Conservation (phyloP, 2,888 invertebrate species). For the Tethea ocularis region DNA sequence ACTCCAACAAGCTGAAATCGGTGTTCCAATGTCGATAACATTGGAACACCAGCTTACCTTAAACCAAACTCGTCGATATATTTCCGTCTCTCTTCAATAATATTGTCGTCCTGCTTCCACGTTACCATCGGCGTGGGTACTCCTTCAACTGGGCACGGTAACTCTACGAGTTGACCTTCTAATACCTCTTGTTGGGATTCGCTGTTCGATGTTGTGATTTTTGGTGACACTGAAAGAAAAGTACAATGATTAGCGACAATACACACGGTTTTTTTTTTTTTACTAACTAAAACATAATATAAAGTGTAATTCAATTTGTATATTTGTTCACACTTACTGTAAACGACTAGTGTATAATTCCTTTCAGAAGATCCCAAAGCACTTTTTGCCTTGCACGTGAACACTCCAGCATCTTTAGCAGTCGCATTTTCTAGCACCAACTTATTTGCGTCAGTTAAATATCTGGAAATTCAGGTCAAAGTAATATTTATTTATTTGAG, state of each 20-base stretch:
- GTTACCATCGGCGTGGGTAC: constrained; percentile 72
- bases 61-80: constrained; percentile 62
- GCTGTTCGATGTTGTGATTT: constrained; percentile 39
- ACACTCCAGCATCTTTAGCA: constrained; percentile 62
- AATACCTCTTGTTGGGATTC: constrained; percentile 52
- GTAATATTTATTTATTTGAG: no score
- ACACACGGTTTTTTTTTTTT: no score
- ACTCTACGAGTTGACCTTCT: constrained; percentile 78
- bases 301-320: no score
- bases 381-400: constrained; percentile 68
- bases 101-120: constrained; percentile 72
- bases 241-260: no score
- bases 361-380: constrained; percentile 60
- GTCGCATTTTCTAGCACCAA: constrained; percentile 55
- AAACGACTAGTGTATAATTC: constrained; percentile 67
- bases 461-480: constrained; percentile 36
- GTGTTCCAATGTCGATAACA: no score
- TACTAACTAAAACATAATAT: no score
- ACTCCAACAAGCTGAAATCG: no score
- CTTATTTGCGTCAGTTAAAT: constrained; percentile 43
- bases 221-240: constrained; percentile 59
- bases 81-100: constrained; percentile 42
- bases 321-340: no score
- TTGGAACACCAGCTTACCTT: constrained; percentile 47
- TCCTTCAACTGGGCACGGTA: constrained; percentile 79